Evolutionary conservation across 2,888 invertebrate species (phyloP), one percentile per base, ranked within the genome.

Genomic region (Furcula furcula): DNA sequence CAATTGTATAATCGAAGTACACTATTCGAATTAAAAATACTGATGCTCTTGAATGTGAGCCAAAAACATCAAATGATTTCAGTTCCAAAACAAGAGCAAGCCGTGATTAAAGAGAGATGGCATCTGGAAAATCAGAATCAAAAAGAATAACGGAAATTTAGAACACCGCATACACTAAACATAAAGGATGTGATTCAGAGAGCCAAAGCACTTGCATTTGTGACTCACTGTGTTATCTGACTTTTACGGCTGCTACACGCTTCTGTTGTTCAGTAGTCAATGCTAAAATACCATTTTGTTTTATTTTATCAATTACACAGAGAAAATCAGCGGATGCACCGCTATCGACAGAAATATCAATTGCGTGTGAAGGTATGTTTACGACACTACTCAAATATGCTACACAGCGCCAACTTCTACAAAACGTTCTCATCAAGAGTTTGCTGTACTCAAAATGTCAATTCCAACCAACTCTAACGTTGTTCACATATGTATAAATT

Each of bases 121-220:
- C 67, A 78, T 77, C 68, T 77, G 67, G 71, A 65, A 64, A 62
- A 70, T 70, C 55, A 48, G 60, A 66, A 59, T 75, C 57, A 78
- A 78, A 80, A 79, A 76, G 70, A 75, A 71, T 66, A 75, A 76
- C 70, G 69, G 69, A 75, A 73, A 69, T 44, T 53, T 57, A 41
- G 45, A 65, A 55, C 57, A 61, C 56, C 60, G 70, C 70, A 62
- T 64, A 63, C 62, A 59, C 60, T 46, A 47, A 65, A 69, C 67
- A 75, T 71, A 71, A 69, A 69, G 72, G 68, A 72, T 62, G 70
- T 81, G 84, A 81, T 69, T 84, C 81, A 74, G 58, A 40, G 49
- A 64, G 56, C 65, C 65, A 72, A 77, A 79, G 71, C 75, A 69
- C 58, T 67, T 58, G 65, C 60, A 61, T 58, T 65, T 54, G 58